Evolutionary conservation across 1,140 invertebrate species (phyloP).

Genomic region (Pseudomyrmex concolor): DNA sequence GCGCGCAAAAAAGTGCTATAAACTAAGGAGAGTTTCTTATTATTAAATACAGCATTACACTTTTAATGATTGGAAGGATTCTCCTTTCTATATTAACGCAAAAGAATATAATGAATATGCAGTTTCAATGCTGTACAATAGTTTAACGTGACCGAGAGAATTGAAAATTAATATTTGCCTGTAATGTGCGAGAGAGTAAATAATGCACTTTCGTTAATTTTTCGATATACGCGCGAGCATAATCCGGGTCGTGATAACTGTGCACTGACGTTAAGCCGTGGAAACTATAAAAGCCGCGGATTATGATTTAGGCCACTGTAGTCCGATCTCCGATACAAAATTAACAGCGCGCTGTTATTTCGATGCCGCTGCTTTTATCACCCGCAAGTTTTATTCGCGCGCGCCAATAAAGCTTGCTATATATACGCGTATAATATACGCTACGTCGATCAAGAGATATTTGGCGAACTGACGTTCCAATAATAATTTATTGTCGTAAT

Average conservation of each 20-base stretch:
- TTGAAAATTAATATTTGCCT: conserved; percentile 50
- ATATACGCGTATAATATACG: conserved; percentile 57
- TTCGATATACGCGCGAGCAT: conserved; percentile 41
- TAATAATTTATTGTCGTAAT: conserved; percentile 63
- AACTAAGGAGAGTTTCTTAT: not conserved
- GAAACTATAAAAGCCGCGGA: conserved; percentile 65
- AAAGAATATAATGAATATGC: not conserved
- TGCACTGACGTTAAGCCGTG: conserved; percentile 51
- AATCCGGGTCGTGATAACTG: conserved; percentile 51
- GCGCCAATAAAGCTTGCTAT: conserved; percentile 58
- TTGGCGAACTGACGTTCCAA: conserved; percentile 65
- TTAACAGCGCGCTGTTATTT: conserved; percentile 67
- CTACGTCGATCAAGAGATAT: conserved; percentile 68
- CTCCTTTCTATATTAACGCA: not conserved
- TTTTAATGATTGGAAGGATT: not conserved
- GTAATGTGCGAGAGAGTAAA: conserved; percentile 34
- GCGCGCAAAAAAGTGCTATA: not conserved
- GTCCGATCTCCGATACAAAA: conserved; percentile 69
- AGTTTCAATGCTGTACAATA: not conserved
- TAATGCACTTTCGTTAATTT: conserved; percentile 55
- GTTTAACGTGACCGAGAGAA: not conserved
- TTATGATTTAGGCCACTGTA: conserved; percentile 65
- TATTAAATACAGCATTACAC: not conserved
- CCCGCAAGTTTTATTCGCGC: conserved; percentile 64
- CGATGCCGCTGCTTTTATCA: conserved; percentile 63